phyloP scores from a whole-genome alignment of 2,888 invertebrate genomes.

The Drosophila colorata region DNA sequence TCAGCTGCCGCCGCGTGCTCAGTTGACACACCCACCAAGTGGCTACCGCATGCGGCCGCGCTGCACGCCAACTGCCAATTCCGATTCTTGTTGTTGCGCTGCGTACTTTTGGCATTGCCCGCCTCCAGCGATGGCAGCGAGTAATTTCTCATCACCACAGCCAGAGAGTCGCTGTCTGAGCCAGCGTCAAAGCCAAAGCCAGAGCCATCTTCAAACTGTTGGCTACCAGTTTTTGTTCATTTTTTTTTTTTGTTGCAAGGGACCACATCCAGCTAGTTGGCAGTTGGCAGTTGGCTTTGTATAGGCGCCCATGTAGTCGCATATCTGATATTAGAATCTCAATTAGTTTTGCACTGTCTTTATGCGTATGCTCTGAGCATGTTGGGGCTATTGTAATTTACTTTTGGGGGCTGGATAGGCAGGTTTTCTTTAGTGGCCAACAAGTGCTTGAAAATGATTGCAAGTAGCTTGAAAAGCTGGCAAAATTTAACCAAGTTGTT shows the following conservation, averaged over 20 bases:
- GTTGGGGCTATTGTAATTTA: conserved; percentile 65
- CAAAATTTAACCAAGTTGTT: neutral
- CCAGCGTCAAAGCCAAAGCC: conserved; percentile 6
- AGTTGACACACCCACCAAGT: conserved; percentile 75
- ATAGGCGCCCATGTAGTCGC: conserved; percentile 67
- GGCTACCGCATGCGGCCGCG: conserved; percentile 64
- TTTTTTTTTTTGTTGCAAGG: neutral
- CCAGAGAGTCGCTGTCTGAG: conserved; percentile 6
- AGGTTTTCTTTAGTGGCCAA: conserved; percentile 33
- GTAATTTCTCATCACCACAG: conserved; percentile 77
- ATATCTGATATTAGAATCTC: conserved; percentile 81
- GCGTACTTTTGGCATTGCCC: conserved; percentile 56
- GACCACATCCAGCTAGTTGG: conserved; percentile 14
- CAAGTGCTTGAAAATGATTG: conserved; percentile 33
- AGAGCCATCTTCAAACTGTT: conserved; percentile 62
- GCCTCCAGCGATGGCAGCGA: conserved; percentile 73
- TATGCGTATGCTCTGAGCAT: conserved; percentile 56
- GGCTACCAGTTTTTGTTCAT: conserved; percentile 67
- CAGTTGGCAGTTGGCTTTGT: conserved; percentile 36
- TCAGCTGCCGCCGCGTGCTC: conserved; percentile 75
- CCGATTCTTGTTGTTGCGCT: conserved; percentile 29
- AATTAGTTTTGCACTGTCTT: conserved; percentile 76
- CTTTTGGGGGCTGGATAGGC: conserved; percentile 56
- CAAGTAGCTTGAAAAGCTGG: conserved; percentile 11
- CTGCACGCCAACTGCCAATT: conserved; percentile 71